These are phyloP conservation scores for Petrocephalus zakoni DNA, from an alignment of 2,113 vertebrate genomes.

Conservation along the genomic window DNA sequence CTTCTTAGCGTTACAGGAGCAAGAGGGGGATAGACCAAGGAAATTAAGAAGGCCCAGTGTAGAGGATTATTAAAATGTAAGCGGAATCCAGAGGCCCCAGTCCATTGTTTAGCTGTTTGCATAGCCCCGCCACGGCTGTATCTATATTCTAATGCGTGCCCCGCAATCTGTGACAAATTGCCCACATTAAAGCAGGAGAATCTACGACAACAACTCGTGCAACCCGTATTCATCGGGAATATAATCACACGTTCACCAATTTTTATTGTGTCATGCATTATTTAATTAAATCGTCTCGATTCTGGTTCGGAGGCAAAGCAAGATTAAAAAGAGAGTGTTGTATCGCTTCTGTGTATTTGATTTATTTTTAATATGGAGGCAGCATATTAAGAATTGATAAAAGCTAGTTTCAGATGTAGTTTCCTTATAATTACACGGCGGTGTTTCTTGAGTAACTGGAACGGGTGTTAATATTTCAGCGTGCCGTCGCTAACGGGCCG, in stretches of 20 bases:
- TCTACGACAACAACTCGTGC: conserved; percentile 10
- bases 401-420: conserved; percentile 69
- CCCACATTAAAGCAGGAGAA: conserved; percentile 70
- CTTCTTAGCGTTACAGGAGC: conserved; percentile 37
- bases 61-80: conserved; percentile 73
- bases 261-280: conserved; percentile 78
- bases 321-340: conserved; percentile 78
- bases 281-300: conserved; percentile 80
- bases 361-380: conserved; percentile 78
- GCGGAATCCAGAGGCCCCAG: conserved; percentile 52
- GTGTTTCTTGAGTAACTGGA: conserved; percentile 56
- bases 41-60: conserved; percentile 66
- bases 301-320: conserved; percentile 69
- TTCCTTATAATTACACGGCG: conserved; percentile 74
- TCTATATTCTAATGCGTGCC: conserved; percentile 75
- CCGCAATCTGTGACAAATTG: conserved; percentile 67
- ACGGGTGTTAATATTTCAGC: conserved; percentile 68
- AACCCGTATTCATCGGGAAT: conserved; percentile 66
- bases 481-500: conserved; percentile 31
- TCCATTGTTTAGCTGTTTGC: conserved; percentile 61
- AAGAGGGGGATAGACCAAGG: conserved; percentile 51
- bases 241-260: conserved; percentile 64
- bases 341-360: conserved; percentile 82
- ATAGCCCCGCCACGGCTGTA: conserved; percentile 71
- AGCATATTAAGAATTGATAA: conserved; percentile 87